Evolutionary conservation across 2,888 invertebrate genomes (phyloP), one percentile per base, ranked within the genome.

Genomic region (Euzophera pinguis): DNA sequence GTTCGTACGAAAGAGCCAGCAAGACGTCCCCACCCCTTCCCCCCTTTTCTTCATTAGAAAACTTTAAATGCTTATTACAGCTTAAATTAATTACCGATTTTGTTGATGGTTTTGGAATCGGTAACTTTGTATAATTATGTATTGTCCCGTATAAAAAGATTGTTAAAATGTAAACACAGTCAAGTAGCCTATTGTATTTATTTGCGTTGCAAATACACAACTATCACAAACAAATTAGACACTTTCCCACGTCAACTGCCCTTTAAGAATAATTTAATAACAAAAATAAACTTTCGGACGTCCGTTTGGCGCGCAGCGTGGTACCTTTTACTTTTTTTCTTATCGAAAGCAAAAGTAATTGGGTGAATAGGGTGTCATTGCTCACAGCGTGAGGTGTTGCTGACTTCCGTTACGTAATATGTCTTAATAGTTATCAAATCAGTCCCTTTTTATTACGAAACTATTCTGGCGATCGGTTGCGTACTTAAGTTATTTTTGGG

Each of bases 191-290:
- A 29, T 6, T 29, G 7, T 6, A 29, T 29, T 7, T 29, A 32
- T 32, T 32, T 2, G 7, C 3, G 32, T 9, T 10, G 10, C 10
- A 32, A 32, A 32, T 7, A 43, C 43, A 7, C 27, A 35, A 39
- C 43, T 16, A 55, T 57, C 54, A 53, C 52, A 55, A 54, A 53
- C 67, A 79, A 78, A 81, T 76, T 73, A 73, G 66, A 52, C 34
- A 58, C 6, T 58, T 84, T 85, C 84, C 76, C 85, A 85, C 84
- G 83, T 63, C 48, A 50, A 58, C 39, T 63, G 71, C 69, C 67
- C 69, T 59, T 68, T 13, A 32, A 13, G 32, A 61, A 68, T 66
- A 5, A 66, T 57, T 61, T 61, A 55, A 54, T 62, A 57, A 62
- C 53, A 54, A 58, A 52, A 56, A 61, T 61, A 59, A 62, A 69